Evolutionary conservation across 2,888 invertebrate species (phyloP).

Genomic region (Nematopogon swammerdamellus): DNA sequence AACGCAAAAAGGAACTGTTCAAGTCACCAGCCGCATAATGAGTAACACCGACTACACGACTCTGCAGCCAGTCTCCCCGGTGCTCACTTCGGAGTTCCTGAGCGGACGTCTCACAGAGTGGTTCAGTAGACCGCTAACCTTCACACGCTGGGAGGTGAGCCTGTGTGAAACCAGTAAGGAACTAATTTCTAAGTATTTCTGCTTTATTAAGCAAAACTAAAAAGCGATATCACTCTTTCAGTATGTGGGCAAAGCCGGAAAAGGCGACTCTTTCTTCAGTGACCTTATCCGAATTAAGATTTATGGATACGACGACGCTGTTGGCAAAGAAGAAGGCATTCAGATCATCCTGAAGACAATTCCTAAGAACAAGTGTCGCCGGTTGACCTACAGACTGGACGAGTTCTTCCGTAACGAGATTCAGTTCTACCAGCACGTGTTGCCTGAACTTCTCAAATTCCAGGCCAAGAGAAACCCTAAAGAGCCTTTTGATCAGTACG

Average conservation of each 20-base stretch:
- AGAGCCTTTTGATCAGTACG: conserved; percentile 51
- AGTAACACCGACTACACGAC: conserved; percentile 22
- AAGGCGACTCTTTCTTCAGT: conserved; percentile 71
- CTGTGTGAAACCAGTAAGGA: too few species aligned
- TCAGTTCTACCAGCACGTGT: conserved; percentile 56
- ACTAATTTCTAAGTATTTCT: too few species aligned
- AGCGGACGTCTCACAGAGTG: conserved; percentile 28
- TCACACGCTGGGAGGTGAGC: conserved; percentile 42
- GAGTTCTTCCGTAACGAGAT: conserved; percentile 72
- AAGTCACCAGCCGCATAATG: too few species aligned
- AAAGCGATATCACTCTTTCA: conserved; percentile 20
- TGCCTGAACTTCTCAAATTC: conserved; percentile 43
- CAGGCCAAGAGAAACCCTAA: conserved; percentile 28
- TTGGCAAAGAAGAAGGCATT: conserved; percentile 23
- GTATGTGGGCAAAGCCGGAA: conserved; percentile 45
- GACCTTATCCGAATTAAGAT: conserved; percentile 60
- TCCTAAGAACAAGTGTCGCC: conserved; percentile 59
- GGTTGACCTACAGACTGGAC: conserved; percentile 60
- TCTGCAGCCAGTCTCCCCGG: conserved; percentile 25
- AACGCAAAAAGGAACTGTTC: too few species aligned
- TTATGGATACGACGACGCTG: conserved; percentile 29
- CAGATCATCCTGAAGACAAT: conserved; percentile 65
- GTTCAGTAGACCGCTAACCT: conserved; percentile 27
- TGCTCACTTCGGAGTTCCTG: conserved; percentile 28
- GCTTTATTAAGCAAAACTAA: too few species aligned